These are phyloP conservation scores for Laupala kohalensis DNA, from an alignment of 1,140 invertebrate species.

Conservation along the genomic window DNA sequence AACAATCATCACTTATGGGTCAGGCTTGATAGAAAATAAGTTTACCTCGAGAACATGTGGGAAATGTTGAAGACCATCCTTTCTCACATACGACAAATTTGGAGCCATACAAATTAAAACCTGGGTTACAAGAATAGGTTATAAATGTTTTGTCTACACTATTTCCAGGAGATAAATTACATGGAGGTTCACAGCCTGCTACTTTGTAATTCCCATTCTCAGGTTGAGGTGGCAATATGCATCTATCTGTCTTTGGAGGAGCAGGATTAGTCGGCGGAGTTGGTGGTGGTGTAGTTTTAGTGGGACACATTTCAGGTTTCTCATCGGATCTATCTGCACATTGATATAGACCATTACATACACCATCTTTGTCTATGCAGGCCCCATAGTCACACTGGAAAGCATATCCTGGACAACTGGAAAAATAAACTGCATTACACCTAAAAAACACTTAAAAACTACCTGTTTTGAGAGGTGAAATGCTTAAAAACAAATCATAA, in stretches of 20 bases:
- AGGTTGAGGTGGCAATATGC: conserved; percentile 19
- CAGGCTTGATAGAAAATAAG: background rate
- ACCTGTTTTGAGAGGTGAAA: background rate
- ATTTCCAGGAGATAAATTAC: conserved; percentile 11
- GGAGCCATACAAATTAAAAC: conserved; percentile 20
- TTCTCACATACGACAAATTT: conserved; percentile 20
- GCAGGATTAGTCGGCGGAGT: background rate
- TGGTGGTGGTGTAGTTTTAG: background rate
- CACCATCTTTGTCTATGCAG: conserved; percentile 31
- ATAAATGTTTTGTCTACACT: background rate
- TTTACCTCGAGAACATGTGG: conserved; percentile 15
- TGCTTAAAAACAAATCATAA: background rate
- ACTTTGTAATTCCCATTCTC: conserved; percentile 20
- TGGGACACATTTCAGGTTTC: background rate
- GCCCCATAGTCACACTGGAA: conserved; percentile 39
- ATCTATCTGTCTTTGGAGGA: conserved; percentile 14
- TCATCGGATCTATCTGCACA: conserved; percentile 45
- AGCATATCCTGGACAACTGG: conserved; percentile 23
- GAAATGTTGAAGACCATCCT: conserved; percentile 16
- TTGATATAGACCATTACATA: conserved; percentile 41
- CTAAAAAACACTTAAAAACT: background rate
- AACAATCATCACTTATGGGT: background rate
- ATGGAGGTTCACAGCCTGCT: conserved; percentile 17
- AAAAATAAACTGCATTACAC: background rate
- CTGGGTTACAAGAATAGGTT: conserved; percentile 19